Base-by-base conservation (phyloP, 2,888 invertebrate genomes). In the Patella ulyssiponensis region DNA sequence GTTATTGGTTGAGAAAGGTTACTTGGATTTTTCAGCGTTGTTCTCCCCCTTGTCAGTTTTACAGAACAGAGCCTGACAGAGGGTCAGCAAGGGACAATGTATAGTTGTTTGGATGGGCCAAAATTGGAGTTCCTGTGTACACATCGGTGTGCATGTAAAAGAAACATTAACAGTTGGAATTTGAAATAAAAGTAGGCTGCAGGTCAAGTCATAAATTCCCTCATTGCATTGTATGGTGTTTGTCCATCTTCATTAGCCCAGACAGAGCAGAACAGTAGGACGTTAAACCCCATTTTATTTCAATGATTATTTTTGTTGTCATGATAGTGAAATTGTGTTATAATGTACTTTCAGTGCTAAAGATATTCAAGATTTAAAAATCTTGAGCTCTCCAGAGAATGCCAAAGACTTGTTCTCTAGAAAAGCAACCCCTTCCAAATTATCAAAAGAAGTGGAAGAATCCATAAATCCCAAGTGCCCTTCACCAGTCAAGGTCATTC, bases 361-460 rank as follows among this genome's bases (percentile, higher is more conserved):
- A 74, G 95, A 96, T 87, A 96, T 97, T 79, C 92, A 94, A 82
- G 94, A 95, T 83, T 93, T 97, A 86, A 94, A 94, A 90, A 94
- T 97, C 84, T 95, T 97, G 82, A 92, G 94, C 69, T 92, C 92
- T 74, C 90, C 92, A 52, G 83, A 85, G 58, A 92, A 91, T 79
- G 93, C 93, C 88, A 90, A 76, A 73, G 83, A 82, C 52, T 82
- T 85, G 17, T 78, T 87, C 14, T 82, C 83, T 4, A 88, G 86
- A 71, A 82, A 86, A 71, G 81, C 86, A 12, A 89, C 88, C 9
- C 89, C 89, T 15, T 88, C 87, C 72, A 88, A 88, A 79, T 83
- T 88, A 64, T 86, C 87, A 12, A 87, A 88, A 80, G 86, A 87
- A 70, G 84, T 83, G 69, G 84, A 87, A 74, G 84, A 84, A 23